Evolutionary conservation across 1,140 invertebrate genomes (phyloP).

Genomic region (Drosophila ohnishii): DNA sequence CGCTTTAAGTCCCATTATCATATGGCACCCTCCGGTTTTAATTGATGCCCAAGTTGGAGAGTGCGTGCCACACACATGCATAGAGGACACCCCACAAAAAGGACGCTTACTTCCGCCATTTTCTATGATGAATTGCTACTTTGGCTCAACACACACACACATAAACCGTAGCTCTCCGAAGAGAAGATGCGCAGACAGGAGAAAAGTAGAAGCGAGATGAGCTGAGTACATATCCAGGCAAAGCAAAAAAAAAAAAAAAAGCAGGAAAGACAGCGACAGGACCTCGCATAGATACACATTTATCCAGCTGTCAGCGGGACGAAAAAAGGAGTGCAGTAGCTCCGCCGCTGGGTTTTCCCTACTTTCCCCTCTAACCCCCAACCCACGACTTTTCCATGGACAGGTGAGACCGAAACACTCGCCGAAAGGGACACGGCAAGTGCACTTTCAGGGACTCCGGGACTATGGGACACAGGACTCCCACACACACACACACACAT

Average conservation of each 20-base stretch:
- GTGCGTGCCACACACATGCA: constrained; percentile 30
- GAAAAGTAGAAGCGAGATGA: constrained; percentile 36
- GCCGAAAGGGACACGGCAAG: constrained; percentile 67
- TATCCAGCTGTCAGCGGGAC: constrained; percentile 70
- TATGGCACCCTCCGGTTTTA: constrained; percentile 40
- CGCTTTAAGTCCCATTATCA: constrained; percentile 29
- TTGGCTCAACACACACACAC: constrained; percentile 58
- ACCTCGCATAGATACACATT: constrained; percentile 66
- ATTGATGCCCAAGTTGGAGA: constrained; percentile 47
- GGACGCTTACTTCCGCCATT: constrained; percentile 80
- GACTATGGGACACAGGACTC: constrained; percentile 54
- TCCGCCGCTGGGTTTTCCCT: constrained; percentile 22
- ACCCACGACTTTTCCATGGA: constrained; percentile 23
- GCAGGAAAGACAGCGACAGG: constrained; percentile 20
- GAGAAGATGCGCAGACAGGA: constrained; percentile 73
- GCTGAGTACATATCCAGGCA: constrained; percentile 33
- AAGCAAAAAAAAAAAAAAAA: constrained; percentile 19
- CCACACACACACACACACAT: constrained; percentile 40
- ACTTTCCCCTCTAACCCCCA: background rate
- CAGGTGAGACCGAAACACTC: constrained; percentile 64
- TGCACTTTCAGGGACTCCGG: constrained; percentile 64
- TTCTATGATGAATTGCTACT: constrained; percentile 83
- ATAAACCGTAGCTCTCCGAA: constrained; percentile 13
- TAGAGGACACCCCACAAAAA: constrained; percentile 54
- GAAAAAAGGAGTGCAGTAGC: constrained; percentile 52